Evolutionary conservation across 2,797 vertebrate species (phyloP).

Genomic region (Chaunax sp.): DNA sequence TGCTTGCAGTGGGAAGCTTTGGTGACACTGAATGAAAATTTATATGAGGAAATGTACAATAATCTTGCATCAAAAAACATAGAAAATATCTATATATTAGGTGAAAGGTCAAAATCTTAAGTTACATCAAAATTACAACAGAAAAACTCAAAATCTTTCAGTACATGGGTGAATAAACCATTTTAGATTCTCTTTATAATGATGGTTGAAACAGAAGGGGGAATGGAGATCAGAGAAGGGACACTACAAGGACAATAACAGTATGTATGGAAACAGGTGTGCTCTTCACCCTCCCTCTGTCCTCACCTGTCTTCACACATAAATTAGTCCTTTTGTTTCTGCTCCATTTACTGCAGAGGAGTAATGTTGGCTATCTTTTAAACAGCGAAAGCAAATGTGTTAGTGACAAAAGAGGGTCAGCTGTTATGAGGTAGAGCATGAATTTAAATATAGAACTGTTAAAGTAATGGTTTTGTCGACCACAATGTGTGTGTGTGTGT

Average conservation of each 20-base stretch:
- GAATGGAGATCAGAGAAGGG: constrained; percentile 41
- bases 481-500: neutral
- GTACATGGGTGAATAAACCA: neutral
- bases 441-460: constrained; percentile 8
- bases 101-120: neutral
- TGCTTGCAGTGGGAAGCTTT: neutral
- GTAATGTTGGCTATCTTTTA: constrained; percentile 13
- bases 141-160: neutral
- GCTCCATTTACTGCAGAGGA: constrained; percentile 29
- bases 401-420: constrained; percentile 19
- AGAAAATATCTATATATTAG: too few species aligned
- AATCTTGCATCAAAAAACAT: too few species aligned
- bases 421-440: constrained; percentile 7
- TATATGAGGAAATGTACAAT: neutral
- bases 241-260: constrained; percentile 49
- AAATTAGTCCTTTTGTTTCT: constrained; percentile 37
- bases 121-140: neutral
- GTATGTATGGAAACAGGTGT: constrained; percentile 45
- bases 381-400: constrained; percentile 15
- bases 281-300: constrained; percentile 25
- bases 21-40: neutral
- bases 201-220: constrained; percentile 30
- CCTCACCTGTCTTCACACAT: constrained; percentile 39
- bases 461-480: constrained; percentile 9
- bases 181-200: constrained; percentile 4